Conservation (phyloP, 2,888 invertebrate species). For the Torymus tubicola region DNA sequence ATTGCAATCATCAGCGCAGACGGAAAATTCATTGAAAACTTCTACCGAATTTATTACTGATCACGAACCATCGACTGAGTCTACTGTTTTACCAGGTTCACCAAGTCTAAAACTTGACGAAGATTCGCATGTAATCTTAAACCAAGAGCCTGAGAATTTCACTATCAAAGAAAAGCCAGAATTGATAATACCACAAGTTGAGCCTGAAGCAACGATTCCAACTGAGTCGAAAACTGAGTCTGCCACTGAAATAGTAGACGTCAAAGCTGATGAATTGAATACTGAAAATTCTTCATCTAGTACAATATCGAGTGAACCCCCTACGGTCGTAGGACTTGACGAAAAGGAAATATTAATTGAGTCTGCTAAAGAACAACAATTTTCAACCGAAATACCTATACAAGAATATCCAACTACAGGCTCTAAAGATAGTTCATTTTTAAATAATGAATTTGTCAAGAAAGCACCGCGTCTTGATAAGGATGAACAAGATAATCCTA, state of each 20-base stretch:
- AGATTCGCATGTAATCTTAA: too few species aligned
- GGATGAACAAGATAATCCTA: constrained; percentile 77
- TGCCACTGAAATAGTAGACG: too few species aligned
- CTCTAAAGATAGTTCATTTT: constrained; percentile 65
- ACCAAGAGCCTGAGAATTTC: too few species aligned
- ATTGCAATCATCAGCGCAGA: too few species aligned
- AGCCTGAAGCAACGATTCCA: too few species aligned
- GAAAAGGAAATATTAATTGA: constrained; percentile 26
- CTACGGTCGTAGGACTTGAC: constrained; percentile 25
- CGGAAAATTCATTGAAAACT: not conserved
- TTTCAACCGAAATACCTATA: constrained; percentile 20
- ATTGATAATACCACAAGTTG: too few species aligned
- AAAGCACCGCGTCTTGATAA: constrained; percentile 77
- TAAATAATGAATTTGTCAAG: constrained; percentile 70
- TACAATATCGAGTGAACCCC: constrained; percentile 14
- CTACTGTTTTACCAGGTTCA: too few species aligned
- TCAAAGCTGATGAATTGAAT: too few species aligned
- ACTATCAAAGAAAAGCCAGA: too few species aligned
- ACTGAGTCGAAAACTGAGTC: too few species aligned
- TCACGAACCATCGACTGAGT: too few species aligned
- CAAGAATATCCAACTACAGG: constrained; percentile 48
- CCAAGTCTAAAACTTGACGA: too few species aligned
- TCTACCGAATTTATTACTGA: not conserved
- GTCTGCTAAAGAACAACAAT: not conserved
- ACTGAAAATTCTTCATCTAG: not conserved